Evolutionary conservation across 2,797 vertebrate genomes (phyloP), one percentile per base, ranked within the genome.

Genomic region (Bryconaethiops microstoma): DNA sequence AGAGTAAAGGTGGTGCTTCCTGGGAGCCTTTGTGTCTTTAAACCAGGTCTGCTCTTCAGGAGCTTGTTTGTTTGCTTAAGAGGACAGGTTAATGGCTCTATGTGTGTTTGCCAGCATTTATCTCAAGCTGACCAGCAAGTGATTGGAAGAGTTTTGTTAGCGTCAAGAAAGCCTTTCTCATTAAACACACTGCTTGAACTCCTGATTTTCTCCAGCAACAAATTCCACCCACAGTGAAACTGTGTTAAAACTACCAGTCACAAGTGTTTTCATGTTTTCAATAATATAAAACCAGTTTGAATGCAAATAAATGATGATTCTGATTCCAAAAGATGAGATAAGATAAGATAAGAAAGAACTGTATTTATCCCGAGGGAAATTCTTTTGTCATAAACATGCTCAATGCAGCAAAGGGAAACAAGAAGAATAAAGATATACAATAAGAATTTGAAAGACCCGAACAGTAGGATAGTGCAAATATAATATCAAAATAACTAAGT

Each of bases 31-130:
- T 69, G 64, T 76, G 63, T 6, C 62, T 45, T 7, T 77, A 9
- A 57, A 82, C 48, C 14, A 50, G 70, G 52, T 72, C 45, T 67
- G 52, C 12, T 59, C 52, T 62, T 76, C 5, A 21, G 25, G 25
- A 60, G 39, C 39, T 60, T 75, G 4, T 75, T 50, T 68, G n/a
- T 75, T 23, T 5, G 48, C 25, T 6, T 35, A 35, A 29, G 14
- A 54, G 23, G 57, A n/a, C 17, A n/a, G 25, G 40, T n/a, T 59
- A 73, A 35, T 60, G 29, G 42, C 35, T 2, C 10, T 14, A 12
- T 16, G 72, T 19, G 6, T 60, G 54, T 60, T 59, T 60, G 35
- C 72, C 25, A 40, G 70, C 52, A 19, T 54, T 72, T 39, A n/a
- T 52, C 69, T 21, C 39, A 29, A 7, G 60, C 4, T n/a, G 42